Conservation (phyloP, 2,113 vertebrate genomes). For the Cygnus buccinator region DNA sequence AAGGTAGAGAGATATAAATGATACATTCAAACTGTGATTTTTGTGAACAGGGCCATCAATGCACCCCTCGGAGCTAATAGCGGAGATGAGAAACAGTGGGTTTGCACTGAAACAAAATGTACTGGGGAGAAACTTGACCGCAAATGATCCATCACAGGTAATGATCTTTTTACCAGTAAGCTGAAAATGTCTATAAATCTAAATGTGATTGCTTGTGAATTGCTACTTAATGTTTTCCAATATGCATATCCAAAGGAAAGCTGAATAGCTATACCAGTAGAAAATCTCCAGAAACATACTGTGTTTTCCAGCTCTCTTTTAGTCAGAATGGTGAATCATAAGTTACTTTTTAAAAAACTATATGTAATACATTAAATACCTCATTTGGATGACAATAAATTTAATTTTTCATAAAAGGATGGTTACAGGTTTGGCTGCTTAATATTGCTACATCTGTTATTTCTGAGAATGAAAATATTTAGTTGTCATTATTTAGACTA, state of each 20-base stretch:
- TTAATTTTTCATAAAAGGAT: conserved; percentile 23
- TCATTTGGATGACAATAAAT: conserved; percentile 53
- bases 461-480: not conserved
- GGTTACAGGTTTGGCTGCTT: not conserved
- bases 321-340: conserved; percentile 63
- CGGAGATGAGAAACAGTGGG: conserved; percentile 99
- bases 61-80: conserved; percentile 99
- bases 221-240: conserved; percentile 83
- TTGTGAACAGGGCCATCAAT: conserved; percentile 98
- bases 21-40: conserved; percentile 95
- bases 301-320: conserved; percentile 62
- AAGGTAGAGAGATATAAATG: conserved; percentile 91
- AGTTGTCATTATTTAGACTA: not conserved
- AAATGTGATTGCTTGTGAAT: conserved; percentile 85
- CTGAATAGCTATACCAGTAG: conserved; percentile 42
- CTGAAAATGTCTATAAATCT: conserved; percentile 85
- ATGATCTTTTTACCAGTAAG: conserved; percentile 87
- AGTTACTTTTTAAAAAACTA: conserved; percentile 55
- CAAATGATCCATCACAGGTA: conserved; percentile 98
- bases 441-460: not conserved
- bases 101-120: conserved; percentile 99
- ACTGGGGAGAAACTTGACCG: conserved; percentile 94
- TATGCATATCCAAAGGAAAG: conserved; percentile 84
- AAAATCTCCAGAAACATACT: conserved; percentile 55
- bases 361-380: conserved; percentile 71